A percentile compares a stretch with the other conserved stretches of the same genome.
Conservation (phyloP, 2,113 vertebrate species). For the Mesitornis unicolor region DNA sequence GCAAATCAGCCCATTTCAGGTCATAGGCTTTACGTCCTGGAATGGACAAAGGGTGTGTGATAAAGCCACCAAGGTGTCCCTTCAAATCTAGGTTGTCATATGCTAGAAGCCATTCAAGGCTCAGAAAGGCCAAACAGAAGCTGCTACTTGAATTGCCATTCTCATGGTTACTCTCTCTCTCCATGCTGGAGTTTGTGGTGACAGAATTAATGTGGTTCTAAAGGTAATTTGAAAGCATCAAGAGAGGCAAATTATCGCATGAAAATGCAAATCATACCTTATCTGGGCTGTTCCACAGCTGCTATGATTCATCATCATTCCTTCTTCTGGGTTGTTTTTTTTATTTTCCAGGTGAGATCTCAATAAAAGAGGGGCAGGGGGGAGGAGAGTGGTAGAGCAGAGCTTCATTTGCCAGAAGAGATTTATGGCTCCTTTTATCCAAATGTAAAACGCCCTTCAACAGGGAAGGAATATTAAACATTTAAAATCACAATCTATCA, state of each 20-base stretch:
- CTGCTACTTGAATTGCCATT: neutral
- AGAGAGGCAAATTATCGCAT: conserved; percentile 61
- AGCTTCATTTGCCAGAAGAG: conserved; percentile 37
- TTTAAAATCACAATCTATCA: conserved; percentile 52
- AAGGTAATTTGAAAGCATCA: conserved; percentile 63
- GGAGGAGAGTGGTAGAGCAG: neutral
- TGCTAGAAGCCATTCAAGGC: neutral
- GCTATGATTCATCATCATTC: conserved; percentile 69
- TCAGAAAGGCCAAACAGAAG: neutral
- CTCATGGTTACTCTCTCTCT: neutral
- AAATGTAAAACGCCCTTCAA: conserved; percentile 31
- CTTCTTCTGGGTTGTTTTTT: conserved; percentile 31
- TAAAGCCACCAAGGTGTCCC: neutral
- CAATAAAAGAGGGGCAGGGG: neutral
- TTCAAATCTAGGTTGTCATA: neutral
- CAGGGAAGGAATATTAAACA: conserved; percentile 57
- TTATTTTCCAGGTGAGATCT: conserved; percentile 63
- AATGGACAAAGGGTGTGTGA: neutral
- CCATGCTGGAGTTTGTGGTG: neutral
- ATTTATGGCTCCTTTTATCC: conserved; percentile 73
- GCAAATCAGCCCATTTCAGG: neutral
- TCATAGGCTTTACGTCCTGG: neutral
- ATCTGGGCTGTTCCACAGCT: conserved; percentile 66
- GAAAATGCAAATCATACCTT: conserved; percentile 70
- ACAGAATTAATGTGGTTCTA: conserved; percentile 59